Evolutionary conservation across 2,113 vertebrate species (phyloP).

Genomic region (Chionodraco myersi): DNA sequence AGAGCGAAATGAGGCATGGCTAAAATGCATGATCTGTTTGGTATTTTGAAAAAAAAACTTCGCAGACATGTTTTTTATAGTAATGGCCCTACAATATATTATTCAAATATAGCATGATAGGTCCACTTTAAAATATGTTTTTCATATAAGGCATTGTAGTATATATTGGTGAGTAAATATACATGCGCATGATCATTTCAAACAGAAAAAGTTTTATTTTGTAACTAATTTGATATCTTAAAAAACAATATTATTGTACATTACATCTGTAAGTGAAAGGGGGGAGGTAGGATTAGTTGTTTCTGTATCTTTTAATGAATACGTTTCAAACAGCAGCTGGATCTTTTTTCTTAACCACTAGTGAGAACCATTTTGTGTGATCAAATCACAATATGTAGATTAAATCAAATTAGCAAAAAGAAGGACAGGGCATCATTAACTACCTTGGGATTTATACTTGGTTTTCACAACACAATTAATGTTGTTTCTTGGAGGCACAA

Average conservation of each 20-base stretch:
- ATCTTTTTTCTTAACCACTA: neutral
- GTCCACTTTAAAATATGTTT: too few relatives aligned
- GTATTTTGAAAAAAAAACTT: too few relatives aligned
- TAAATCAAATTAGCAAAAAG: neutral
- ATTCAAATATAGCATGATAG: too few relatives aligned
- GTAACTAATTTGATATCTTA: too few relatives aligned
- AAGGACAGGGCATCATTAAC: neutral
- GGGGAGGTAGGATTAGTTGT: neutral
- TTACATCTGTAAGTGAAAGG: neutral
- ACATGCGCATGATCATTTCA: neutral
- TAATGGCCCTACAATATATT: too few relatives aligned
- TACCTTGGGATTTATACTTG: neutral
- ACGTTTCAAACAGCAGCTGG: neutral
- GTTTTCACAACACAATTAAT: slow-evolving; percentile 7
- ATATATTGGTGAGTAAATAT: neutral
- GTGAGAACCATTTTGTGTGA: neutral
- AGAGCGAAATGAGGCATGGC: too few relatives aligned
- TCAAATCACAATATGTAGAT: neutral
- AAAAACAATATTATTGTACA: too few relatives aligned
- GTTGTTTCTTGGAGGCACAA: slow-evolving; percentile 6
- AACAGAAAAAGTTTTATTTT: neutral
- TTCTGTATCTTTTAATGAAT: neutral
- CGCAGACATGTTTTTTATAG: too few relatives aligned
- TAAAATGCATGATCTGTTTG: too few relatives aligned
- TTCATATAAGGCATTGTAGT: neutral